Conservation (phyloP, 2,113 vertebrate species). For the Orthonyx spaldingii region DNA sequence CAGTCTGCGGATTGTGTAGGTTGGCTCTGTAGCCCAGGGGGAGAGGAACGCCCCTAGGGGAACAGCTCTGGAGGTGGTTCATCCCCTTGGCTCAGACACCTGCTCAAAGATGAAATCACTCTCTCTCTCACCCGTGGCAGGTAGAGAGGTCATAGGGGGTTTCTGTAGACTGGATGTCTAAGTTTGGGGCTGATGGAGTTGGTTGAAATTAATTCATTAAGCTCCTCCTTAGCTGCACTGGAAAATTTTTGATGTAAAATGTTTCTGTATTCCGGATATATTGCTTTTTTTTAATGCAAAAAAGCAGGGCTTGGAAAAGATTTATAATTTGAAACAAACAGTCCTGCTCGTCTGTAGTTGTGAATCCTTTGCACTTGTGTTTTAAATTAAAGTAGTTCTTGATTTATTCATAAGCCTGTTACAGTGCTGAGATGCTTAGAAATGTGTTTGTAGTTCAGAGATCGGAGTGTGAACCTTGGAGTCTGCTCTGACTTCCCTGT, state of each 20-base stretch:
- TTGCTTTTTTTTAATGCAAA: constrained; percentile 55
- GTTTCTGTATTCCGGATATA: constrained; percentile 62
- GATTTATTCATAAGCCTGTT: constrained; percentile 53
- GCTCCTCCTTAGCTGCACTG: constrained; percentile 48
- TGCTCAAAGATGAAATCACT: not conserved
- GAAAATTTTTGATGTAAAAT: constrained; percentile 67
- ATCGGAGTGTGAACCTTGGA: not conserved
- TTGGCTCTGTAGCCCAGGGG: not conserved
- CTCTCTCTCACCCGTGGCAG: not conserved
- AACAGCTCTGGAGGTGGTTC: not conserved
- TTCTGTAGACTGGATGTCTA: not conserved
- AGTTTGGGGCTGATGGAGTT: not conserved
- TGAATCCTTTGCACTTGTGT: constrained; percentile 80
- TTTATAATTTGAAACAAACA: constrained; percentile 69
- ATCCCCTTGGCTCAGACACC: not conserved
- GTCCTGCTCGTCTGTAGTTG: constrained; percentile 66
- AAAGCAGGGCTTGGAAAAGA: constrained; percentile 57
- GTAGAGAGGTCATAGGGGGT: not conserved
- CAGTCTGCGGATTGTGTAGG: accelerated
- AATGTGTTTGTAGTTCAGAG: not conserved
- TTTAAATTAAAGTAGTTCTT: constrained; percentile 81
- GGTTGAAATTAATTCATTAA: not conserved
- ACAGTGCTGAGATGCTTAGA: not conserved
- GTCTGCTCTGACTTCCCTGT: not conserved
- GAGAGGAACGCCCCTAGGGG: not conserved